Evolutionary conservation across 2,888 invertebrate species (phyloP).

Genomic region (Drosophila kokeensis): DNA sequence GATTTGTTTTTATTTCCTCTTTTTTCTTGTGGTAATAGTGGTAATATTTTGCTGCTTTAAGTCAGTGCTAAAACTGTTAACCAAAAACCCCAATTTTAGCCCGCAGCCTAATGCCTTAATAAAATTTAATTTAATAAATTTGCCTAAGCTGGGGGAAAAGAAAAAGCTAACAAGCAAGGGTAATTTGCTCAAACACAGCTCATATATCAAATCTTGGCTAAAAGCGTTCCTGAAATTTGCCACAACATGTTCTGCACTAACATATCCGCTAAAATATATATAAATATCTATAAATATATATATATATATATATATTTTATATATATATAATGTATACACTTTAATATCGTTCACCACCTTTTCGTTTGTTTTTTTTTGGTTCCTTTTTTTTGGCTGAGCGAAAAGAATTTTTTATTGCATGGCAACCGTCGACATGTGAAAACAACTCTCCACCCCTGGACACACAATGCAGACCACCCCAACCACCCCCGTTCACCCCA

Average conservation of each 20-base stretch:
- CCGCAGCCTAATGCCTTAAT: background rate
- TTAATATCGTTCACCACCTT: background rate
- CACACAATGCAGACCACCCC: background rate
- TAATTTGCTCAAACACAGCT: conserved; percentile 7
- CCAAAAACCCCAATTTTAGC: background rate
- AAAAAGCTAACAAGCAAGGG: background rate
- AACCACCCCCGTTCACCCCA: background rate
- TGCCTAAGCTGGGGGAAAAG: background rate
- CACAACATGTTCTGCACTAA: background rate
- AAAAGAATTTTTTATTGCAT: conserved; percentile 37
- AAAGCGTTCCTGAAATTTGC: background rate
- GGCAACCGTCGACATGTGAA: conserved; percentile 44
- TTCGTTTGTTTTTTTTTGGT: background rate
- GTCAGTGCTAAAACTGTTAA: background rate
- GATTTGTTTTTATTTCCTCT: background rate
- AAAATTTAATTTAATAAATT: conserved; percentile 19
- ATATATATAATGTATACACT: background rate
- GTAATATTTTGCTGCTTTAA: background rate
- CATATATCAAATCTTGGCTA: conserved; percentile 20
- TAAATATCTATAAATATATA: background rate
- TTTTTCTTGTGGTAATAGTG: background rate
- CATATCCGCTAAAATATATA: background rate
- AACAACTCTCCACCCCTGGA: conserved; percentile 8
- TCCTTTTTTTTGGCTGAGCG: background rate
- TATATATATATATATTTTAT: background rate